phyloP scores from a whole-genome alignment of 1,140 invertebrate genomes.

The Drosophila ironensis region DNA sequence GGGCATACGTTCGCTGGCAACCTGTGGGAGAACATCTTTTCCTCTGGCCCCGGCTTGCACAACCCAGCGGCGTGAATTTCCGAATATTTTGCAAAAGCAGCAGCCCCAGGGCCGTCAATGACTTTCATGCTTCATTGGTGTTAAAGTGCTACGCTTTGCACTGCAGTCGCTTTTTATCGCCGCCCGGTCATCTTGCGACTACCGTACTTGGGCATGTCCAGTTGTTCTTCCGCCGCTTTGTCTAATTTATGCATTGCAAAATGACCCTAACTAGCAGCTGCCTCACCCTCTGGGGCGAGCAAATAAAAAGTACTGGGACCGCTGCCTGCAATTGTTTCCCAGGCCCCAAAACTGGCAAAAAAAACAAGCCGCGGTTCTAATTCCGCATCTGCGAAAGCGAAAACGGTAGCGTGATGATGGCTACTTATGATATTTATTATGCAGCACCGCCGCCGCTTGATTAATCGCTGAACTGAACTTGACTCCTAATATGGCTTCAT shows the following conservation, averaged over 20 bases:
- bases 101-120: slow-evolving; percentile 39
- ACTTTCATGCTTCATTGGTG: slow-evolving; percentile 74
- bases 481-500: slow-evolving; percentile 36
- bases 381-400: neutral
- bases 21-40: slow-evolving; percentile 41
- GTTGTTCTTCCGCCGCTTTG: slow-evolving; percentile 43
- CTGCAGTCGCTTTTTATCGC: slow-evolving; percentile 42
- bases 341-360: slow-evolving; percentile 5
- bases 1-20: slow-evolving; percentile 28
- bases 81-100: slow-evolving; percentile 32
- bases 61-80: slow-evolving; percentile 32
- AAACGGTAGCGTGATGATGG: slow-evolving; percentile 31
- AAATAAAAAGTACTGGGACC: slow-evolving; percentile 20
- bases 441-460: slow-evolving; percentile 32
- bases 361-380: slow-evolving; percentile 22
- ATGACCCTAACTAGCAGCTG: slow-evolving; percentile 17
- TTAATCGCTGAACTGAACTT: slow-evolving; percentile 61
- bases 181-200: slow-evolving; percentile 52
- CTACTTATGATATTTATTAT: slow-evolving; percentile 30
- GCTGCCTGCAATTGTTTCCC: slow-evolving; percentile 32
- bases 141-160: slow-evolving; percentile 26
- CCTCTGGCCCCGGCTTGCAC: slow-evolving; percentile 15
- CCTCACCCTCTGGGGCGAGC: slow-evolving; percentile 14
- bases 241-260: slow-evolving; percentile 68
- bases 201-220: slow-evolving; percentile 63